Evolutionary conservation across 2,888 invertebrate genomes (phyloP), one percentile per base, ranked within the genome.

Genomic region (Mesochorus sp.): DNA sequence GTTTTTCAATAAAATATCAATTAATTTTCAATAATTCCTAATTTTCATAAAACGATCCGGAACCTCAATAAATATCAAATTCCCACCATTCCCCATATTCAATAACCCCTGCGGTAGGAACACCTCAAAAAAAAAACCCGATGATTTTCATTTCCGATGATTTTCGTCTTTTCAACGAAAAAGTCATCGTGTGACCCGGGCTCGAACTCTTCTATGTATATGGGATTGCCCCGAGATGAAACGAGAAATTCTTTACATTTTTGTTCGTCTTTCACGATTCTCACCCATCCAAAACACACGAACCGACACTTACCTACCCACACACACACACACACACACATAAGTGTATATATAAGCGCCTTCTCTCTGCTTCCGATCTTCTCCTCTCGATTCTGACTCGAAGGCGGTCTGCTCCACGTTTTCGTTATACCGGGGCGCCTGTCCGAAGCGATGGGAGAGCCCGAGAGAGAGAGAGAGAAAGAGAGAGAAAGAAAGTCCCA

Each of bases 321-420:
- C 44, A 19, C 8, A 19, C 37, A 47, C 61, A 26, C 49, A 2
- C 0, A 39, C 24, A 39, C 26, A 67, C 26, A 10, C 3, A 24
- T 24, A 10, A 34, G 37, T 37, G 34, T 53, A 39, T 42, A 14
- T 6, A 42, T 39, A 67, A 67, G 67, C 74, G 42, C 28, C 57
- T 67, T 62, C 51, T 67, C 74, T 74, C 34, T 67, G 67, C 59
- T 59, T 67, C 67, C 59, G 74, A 71, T 71, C 31, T 51, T 74
- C 62, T 28, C 39, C 24, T 53, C 21, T 57, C 64, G 31, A 61
- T 68, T 53, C 44, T 57, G 28, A 51, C 61, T 68, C 26, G 61
- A 34, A 31, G 42, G 42, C 21, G 4, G 12, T 24, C 31, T 6
- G 14, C 31, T 44, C 53, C 62, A 55, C 62, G 70, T 70, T 76